Percentiles rank a stretch among this genome's conserved stretches.
phyloP scores from a whole-genome alignment of 2,888 invertebrate genomes.

The Hypomecis punctinalis region DNA sequence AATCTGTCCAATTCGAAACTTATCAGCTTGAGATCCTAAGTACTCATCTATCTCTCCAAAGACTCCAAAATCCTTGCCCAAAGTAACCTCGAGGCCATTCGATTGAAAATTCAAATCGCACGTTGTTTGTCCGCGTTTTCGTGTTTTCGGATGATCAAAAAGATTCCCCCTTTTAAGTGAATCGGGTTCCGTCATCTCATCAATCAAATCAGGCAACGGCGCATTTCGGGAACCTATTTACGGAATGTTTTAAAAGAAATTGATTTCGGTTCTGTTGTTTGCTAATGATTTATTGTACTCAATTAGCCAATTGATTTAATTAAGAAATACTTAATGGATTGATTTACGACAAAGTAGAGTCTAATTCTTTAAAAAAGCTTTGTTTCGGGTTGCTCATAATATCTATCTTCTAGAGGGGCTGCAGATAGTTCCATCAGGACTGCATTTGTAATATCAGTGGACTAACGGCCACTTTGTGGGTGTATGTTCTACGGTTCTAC shows the following conservation, averaged over 20 bases:
- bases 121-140: slow-evolving; percentile 28
- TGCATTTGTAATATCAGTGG: too few species aligned
- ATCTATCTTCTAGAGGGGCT: too few species aligned
- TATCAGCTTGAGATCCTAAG: background rate
- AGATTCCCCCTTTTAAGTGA: slow-evolving; percentile 22
- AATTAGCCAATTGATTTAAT: too few species aligned
- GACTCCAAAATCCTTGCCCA: background rate
- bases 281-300: background rate
- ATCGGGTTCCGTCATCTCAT: slow-evolving; percentile 26
- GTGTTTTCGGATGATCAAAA: slow-evolving; percentile 34
- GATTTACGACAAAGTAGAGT: too few species aligned
- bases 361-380: too few species aligned
- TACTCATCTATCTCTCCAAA: background rate
- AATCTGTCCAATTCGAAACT: background rate
- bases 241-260: slow-evolving; percentile 2
- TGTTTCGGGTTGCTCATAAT: too few species aligned
- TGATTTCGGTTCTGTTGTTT: background rate
- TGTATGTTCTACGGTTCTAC: too few species aligned
- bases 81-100: slow-evolving; percentile 12
- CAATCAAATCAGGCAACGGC: slow-evolving; percentile 32
- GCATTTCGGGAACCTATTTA: slow-evolving; percentile 23
- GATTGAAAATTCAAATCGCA: slow-evolving; percentile 33
- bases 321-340: too few species aligned
- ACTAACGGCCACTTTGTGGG: too few species aligned
- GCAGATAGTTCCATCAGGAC: too few species aligned